These are phyloP conservation scores for Mizuhopecten yessoensis DNA, from an alignment of 1,140 invertebrate species.

Conservation along the genomic window DNA sequence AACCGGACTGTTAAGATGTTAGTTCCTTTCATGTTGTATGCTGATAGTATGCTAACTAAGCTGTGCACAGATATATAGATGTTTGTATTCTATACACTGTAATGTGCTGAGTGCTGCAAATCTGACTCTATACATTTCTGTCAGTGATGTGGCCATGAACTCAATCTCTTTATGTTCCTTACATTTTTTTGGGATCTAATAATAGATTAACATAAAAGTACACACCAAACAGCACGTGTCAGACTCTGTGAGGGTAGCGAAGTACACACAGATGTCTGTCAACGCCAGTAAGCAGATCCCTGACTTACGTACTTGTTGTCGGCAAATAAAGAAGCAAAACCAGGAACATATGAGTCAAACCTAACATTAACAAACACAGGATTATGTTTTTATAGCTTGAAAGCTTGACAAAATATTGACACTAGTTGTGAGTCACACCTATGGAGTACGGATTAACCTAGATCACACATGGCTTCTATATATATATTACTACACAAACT, in stretches of 20 bases:
- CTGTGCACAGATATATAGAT: neutral
- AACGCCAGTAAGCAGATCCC: neutral
- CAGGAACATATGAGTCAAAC: neutral
- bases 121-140: neutral
- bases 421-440: neutral
- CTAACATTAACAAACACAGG: neutral
- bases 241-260: neutral
- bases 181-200: neutral
- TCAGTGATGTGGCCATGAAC: neutral
- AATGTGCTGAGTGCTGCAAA: neutral
- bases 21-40: neutral
- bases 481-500: too few species aligned
- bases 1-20: neutral
- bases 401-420: neutral
- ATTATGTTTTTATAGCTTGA: neutral
- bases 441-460: neutral
- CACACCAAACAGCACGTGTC: neutral
- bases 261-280: neutral
- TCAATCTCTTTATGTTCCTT: neutral
- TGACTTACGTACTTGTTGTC: neutral
- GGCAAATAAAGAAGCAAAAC: neutral
- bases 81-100: neutral
- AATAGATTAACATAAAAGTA: conserved; percentile 12
- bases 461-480: too few species aligned
- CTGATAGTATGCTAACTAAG: too few species aligned